Base-by-base conservation (phyloP, 1,140 invertebrate genomes). In the Sesamia nonagrioides region DNA sequence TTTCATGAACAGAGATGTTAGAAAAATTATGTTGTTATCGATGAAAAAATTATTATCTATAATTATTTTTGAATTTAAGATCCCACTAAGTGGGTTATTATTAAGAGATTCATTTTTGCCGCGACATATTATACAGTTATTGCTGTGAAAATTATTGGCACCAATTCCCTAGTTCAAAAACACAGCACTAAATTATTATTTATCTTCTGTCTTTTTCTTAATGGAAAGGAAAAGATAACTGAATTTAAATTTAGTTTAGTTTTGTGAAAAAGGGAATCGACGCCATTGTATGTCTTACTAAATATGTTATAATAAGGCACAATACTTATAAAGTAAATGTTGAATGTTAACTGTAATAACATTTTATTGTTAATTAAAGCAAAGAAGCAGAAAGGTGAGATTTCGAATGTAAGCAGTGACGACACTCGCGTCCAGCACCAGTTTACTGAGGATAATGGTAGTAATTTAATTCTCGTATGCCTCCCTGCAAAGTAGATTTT, bases 341-440 rank as follows among this genome's bases (percentile, higher is more conserved):
- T 63, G 63, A 71, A 33, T 81, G 45, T 75, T 78, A 63, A 48
- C 42, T 79, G 40, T 83, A 76, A 79, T 81, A 56, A 72, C 61
- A 66, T 89, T 86, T 89, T 84, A 84, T 92, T 93, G 85, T 92
- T 88, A 89, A 91, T 92, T 93, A 88, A 94, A 94, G 93, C 91
- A 63, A 94, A 89, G 92, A 93, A 94, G 90, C 86, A 86, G 88
- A 94, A 90, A 90, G 86, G 86, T 89, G 92, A 91, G 56, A 86
- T 90, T 77, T 83, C 86, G 71, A 90, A 92, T 91, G 85, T 92
- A 86, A 87, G 86, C 88, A 77, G 89, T 83, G 88, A 87, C 78
- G 89, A 91, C 75, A 84, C 77, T 83, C 86, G 88, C 78, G 86
- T 69, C 80, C 87, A 90, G 81, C 86, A 84, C 79, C 88, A 86